Evolutionary conservation across 2,888 invertebrate species (phyloP).

Genomic region (Anodontia alba): DNA sequence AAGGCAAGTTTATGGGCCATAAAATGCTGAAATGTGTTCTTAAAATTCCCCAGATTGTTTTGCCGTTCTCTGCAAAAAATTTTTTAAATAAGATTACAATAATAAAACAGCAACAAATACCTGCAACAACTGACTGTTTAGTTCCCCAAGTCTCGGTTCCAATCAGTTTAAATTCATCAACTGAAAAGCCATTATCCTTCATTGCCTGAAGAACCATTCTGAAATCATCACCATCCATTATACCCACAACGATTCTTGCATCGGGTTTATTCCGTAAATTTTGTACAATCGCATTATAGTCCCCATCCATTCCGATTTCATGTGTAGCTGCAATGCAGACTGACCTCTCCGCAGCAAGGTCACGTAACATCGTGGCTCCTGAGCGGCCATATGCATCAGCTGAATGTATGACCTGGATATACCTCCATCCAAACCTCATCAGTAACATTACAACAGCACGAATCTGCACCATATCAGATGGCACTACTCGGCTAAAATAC

Average conservation of each 20-base stretch:
- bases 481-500: slow-evolving; percentile 73
- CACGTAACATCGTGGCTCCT: slow-evolving; percentile 47
- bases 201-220: slow-evolving; percentile 62
- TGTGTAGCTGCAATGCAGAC: slow-evolving; percentile 72
- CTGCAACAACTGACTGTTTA: not conserved
- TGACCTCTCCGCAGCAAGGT: slow-evolving; percentile 38
- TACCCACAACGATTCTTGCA: slow-evolving; percentile 71
- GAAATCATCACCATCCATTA: slow-evolving; percentile 53
- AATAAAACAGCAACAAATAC: no score
- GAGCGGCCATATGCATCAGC: slow-evolving; percentile 63
- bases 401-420: slow-evolving; percentile 82
- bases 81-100: no score
- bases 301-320: slow-evolving; percentile 38
- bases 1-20: no score
- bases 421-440: slow-evolving; percentile 82
- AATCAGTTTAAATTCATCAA: slow-evolving; percentile 68
- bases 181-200: slow-evolving; percentile 37
- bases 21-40: no score
- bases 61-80: no score
- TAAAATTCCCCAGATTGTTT: no score
- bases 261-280: slow-evolving; percentile 61
- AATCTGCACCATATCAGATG: slow-evolving; percentile 69
- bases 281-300: slow-evolving; percentile 53
- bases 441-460: slow-evolving; percentile 81
- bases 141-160: slow-evolving; percentile 73